Evolutionary conservation across 2,113 vertebrate species (phyloP), one percentile per base, ranked within the genome.

Genomic region (Pelobates fuscus): DNA sequence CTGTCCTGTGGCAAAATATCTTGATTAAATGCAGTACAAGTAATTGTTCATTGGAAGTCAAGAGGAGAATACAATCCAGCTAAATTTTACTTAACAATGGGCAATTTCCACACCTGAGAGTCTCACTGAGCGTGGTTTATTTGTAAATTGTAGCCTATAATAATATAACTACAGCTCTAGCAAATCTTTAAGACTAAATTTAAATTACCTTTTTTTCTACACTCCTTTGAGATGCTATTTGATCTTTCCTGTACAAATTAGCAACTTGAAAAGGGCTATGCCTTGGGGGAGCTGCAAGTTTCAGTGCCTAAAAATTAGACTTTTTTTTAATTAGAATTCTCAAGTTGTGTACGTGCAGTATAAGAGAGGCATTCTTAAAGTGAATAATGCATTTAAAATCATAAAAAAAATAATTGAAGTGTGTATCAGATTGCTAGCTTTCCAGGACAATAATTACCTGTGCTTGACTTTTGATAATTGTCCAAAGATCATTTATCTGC

Each of bases 221-320:
- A 29, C 29, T 75, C 62, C 71, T 67, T 43, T 44, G 71, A 29
- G 71, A 75, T 43, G 11, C 23, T 67, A 23, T 75, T 75, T 75
- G 71, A 75, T 75, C 63, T 75, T 71, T 71, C 58, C 62, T 44
- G 71, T 75, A 67, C 71, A 58, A 75, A 75, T 75, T 75, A 67
- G 62, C 37, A 66, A 29, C 62, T 44, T 66, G 62, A 75, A 75
- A 67, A 75, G 62, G 30, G 52, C 62, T 49, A 23, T 27, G 52
- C 12, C 62, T 58, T 66, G 30, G 37, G 62, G 52, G 49, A 58
- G 11, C 6, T 27, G 61, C 52, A 75, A 59, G 46, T 30, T 58
- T 66, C 30, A 57, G 30, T 46, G 37, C 37, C 52, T 66, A 55
- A 46, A 75, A 66, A 66, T 44, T 58, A 70, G 60, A 25, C 27